phyloP scores from a whole-genome alignment of 2,113 vertebrate genomes.

The Pteropus alecto region DNA sequence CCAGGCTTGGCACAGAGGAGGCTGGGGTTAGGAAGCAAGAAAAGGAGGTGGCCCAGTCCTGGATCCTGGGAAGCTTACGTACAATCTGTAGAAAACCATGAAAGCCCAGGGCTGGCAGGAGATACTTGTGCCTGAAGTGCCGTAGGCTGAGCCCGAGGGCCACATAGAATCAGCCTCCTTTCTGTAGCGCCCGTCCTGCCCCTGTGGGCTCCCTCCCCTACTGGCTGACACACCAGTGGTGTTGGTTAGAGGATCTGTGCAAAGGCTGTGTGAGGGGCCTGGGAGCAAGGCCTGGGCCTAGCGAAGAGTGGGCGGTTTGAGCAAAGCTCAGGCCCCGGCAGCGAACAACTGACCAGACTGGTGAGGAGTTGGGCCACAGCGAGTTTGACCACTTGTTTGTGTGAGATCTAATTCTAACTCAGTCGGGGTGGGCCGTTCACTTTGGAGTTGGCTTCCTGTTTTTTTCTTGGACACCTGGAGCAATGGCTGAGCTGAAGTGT shows the following conservation, averaged over 20 bases:
- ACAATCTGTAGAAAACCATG: neutral
- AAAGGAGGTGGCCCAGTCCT: conserved; percentile 13
- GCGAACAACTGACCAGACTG: neutral
- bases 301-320: neutral
- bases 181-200: neutral
- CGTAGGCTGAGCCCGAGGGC: neutral
- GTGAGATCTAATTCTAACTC: conserved; percentile 24
- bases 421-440: neutral
- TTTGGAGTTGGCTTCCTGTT: conserved; percentile 46
- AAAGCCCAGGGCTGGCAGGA: neutral
- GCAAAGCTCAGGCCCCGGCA: neutral
- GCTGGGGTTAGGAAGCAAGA: neutral
- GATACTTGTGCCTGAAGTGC: neutral
- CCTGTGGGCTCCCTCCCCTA: neutral
- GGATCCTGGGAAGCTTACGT: neutral
- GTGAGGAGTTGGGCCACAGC: neutral
- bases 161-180: neutral
- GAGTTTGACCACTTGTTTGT: conserved; percentile 6
- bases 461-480: conserved; percentile 31
- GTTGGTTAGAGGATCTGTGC: neutral
- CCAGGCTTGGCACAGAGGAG: conserved; percentile 11
- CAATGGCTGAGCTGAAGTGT: neutral
- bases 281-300: neutral
- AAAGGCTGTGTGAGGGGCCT: neutral
- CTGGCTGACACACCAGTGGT: neutral